A percentile compares a stretch with the other conserved stretches of the same genome.
phyloP scores from a whole-genome alignment of 2,797 vertebrate genomes.

The Melanotaenia pygmaea region DNA sequence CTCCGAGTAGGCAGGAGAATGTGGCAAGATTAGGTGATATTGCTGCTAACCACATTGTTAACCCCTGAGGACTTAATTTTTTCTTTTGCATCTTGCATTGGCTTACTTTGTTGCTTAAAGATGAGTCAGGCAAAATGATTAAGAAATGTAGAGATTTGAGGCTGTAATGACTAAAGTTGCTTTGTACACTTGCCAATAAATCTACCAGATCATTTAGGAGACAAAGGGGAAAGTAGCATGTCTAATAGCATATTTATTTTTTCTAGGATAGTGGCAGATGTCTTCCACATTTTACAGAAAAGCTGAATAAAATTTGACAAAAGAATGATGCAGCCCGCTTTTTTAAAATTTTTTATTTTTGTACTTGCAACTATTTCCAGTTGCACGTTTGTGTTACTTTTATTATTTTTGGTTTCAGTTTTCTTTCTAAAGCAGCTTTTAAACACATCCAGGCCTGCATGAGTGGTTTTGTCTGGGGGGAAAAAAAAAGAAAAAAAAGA shows the following conservation, averaged over 20 bases:
- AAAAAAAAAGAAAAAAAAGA: slow-evolving; percentile 24
- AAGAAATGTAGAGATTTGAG: not conserved
- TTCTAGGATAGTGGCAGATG: slow-evolving; percentile 4
- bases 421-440: slow-evolving; percentile 45
- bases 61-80: slow-evolving; percentile 15
- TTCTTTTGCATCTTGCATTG: slow-evolving; percentile 49
- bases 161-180: slow-evolving; percentile 8
- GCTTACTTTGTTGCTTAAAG: slow-evolving; percentile 31
- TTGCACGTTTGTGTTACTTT: slow-evolving; percentile 44
- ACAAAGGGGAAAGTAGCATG: slow-evolving; percentile 51
- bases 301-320: not conserved
- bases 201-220: not conserved
- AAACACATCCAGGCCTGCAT: slow-evolving; percentile 71
- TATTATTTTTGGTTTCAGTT: slow-evolving; percentile 57
- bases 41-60: slow-evolving; percentile 55
- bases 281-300: slow-evolving; percentile 2
- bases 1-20: slow-evolving; percentile 71
- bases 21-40: slow-evolving; percentile 62
- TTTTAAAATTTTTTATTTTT: slow-evolving; percentile 25
- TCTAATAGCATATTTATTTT: slow-evolving; percentile 13
- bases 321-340: slow-evolving; percentile 64
- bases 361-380: slow-evolving; percentile 44
- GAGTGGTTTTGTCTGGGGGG: slow-evolving; percentile 74
- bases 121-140: slow-evolving; percentile 1
- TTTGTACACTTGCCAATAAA: slow-evolving; percentile 13